A percentile compares a stretch with the other conserved stretches of the same genome.
Evolutionary conservation across 2,113 vertebrate genomes (phyloP).

Genomic region (Thalassarche chlororhynchos): DNA sequence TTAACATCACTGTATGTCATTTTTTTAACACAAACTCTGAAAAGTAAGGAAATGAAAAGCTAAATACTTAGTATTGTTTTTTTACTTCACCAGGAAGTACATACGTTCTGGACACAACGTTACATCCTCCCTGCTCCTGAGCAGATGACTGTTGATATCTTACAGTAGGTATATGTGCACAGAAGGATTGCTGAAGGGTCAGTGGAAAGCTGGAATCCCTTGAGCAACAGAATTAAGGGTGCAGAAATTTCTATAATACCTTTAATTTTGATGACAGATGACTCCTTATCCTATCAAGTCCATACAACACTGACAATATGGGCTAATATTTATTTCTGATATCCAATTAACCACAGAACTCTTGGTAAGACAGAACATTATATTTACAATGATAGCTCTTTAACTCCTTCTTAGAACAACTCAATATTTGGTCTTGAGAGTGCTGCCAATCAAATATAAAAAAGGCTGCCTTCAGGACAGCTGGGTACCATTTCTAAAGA

Average conservation of each 20-base stretch:
- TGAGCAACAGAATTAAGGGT: background rate
- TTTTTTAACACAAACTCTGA: background rate
- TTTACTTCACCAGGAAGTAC: background rate
- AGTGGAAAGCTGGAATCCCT: background rate
- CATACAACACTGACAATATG: background rate
- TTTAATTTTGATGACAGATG: background rate
- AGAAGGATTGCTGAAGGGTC: background rate
- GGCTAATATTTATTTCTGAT: conserved; percentile 25
- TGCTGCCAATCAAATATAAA: conserved; percentile 46
- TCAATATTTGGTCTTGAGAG: conserved; percentile 47
- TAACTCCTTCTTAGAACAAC: conserved; percentile 43
- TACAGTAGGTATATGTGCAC: background rate
- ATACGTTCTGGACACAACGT: background rate
- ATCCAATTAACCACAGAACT: conserved; percentile 17
- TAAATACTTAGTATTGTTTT: background rate
- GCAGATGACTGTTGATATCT: background rate
- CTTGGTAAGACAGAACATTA: conserved; percentile 11
- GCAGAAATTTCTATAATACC: background rate
- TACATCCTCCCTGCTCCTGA: background rate
- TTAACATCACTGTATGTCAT: background rate
- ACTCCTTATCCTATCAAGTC: conserved; percentile 16
- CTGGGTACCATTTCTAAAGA: conserved; percentile 41
- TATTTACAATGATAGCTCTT: conserved; percentile 46
- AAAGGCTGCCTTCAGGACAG: conserved; percentile 25
- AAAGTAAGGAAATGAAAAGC: background rate